These are phyloP conservation scores for Xestoiulus laeticollis DNA, from an alignment of 2,888 invertebrate species.

Conservation along the genomic window DNA sequence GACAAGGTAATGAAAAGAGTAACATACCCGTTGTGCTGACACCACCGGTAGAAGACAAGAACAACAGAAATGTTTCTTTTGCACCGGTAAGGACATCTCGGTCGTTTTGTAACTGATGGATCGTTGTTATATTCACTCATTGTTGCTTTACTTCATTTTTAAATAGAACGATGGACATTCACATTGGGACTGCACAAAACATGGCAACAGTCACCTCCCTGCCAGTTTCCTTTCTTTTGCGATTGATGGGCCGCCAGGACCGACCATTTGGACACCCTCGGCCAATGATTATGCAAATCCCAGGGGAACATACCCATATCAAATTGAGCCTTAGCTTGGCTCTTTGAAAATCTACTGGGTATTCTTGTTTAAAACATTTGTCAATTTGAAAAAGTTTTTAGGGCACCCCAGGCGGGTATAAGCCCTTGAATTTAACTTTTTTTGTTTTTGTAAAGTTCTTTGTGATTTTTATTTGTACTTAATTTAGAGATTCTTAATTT, in stretches of 20 bases:
- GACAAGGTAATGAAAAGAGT: constrained; percentile 38
- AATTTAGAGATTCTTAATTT: constrained; percentile 24
- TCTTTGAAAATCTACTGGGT: neutral
- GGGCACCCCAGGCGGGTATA: neutral
- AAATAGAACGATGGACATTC: neutral
- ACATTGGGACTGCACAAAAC: constrained; percentile 11
- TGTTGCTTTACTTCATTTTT: neutral
- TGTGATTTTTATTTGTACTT: constrained; percentile 22
- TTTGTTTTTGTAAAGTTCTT: constrained; percentile 7
- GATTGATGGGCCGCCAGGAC: constrained; percentile 40
- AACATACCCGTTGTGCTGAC: constrained; percentile 31
- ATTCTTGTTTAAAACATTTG: neutral
- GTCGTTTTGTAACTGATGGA: neutral
- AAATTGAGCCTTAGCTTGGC: neutral
- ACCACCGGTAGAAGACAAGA: constrained; percentile 42
- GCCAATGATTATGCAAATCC: constrained; percentile 31
- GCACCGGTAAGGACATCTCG: neutral
- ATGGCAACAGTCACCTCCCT: neutral
- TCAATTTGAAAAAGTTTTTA: neutral
- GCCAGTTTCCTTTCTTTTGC: constrained; percentile 41
- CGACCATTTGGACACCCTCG: constrained; percentile 43
- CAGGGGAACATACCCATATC: constrained; percentile 23
- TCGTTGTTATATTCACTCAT: neutral
- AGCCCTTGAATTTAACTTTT: neutral
- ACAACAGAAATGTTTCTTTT: neutral